Base-by-base conservation (phyloP, 2,888 invertebrate genomes). In the Trissolcus brochymenae region DNA sequence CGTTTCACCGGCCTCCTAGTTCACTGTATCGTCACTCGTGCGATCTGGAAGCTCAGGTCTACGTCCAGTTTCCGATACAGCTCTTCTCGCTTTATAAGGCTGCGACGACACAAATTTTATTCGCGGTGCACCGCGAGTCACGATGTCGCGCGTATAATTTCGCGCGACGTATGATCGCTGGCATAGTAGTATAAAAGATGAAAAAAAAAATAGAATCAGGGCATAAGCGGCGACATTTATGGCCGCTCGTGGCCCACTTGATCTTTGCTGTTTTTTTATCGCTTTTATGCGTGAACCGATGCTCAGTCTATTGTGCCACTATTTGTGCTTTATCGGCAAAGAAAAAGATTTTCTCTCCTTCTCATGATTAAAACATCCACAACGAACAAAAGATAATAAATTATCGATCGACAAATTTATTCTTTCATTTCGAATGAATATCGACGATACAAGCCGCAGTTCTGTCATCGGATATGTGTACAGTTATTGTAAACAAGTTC, bases 1-100 rank as follows among this genome's bases (percentile, higher is more conserved):
- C 83, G 86, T 86, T 86, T 82, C 73, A 71, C 84, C 65, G 75
- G 80, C 76, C 73, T 51, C 66, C 66, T 78, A 74, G 78, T 78
- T 68, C 57, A 67, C 40, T 67, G 68, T 73, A 72, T 73, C 77
- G 77, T 77, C 73, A 73, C 64, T 72, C 72, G 72, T 55, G 56
- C 53, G 56, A 62, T 71, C 76, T 68, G 72, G 50, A 65, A 72
- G 76, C 66, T 51, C 76, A 61, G 53, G 57, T 54, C 41, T 61
- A 13, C 72, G 60, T 72, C 51, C 53, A 66, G 72, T 77, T 72
- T 68, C 70, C 77, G 77, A 77, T 68, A 68, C 64, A 67, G 66
- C 60, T 64, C 76, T 61, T 21, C 14, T 6, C 17, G 13, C 66
- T 71, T 25, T 72, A 76, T 67, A 76, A 71, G 76, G 71, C 49